Evolutionary conservation across 1,140 invertebrate species (phyloP).

Genomic region (Psix sp.): DNA sequence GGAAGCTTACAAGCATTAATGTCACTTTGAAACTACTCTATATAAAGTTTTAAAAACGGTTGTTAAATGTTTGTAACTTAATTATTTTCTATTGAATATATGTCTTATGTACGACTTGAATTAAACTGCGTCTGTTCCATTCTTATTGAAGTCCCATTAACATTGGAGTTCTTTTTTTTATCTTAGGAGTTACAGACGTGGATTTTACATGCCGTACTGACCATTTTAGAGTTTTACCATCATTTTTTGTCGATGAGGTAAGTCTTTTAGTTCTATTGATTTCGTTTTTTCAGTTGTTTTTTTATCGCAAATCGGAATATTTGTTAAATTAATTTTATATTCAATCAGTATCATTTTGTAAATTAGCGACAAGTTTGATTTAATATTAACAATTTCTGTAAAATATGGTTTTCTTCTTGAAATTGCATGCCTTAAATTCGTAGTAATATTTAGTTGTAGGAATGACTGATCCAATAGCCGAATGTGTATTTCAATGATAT

Average conservation of each 20-base stretch:
- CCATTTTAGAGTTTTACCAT: slow-evolving; percentile 66
- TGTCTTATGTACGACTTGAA: too few relatives aligned
- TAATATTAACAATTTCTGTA: too few relatives aligned
- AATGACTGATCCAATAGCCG: too few relatives aligned
- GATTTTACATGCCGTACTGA: slow-evolving; percentile 77
- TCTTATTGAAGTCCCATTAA: slow-evolving; percentile 30
- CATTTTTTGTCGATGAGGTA: slow-evolving; percentile 66
- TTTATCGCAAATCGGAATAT: background rate
- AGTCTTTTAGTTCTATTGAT: slow-evolving; percentile 61
- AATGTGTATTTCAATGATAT: background rate
- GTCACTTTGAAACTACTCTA: too few relatives aligned
- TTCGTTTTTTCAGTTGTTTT: slow-evolving; percentile 5
- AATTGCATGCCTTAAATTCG: too few relatives aligned
- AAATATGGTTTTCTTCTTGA: too few relatives aligned
- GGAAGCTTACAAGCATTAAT: too few relatives aligned
- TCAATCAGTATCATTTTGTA: too few relatives aligned
- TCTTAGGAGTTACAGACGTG: slow-evolving; percentile 74
- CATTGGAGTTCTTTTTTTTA: slow-evolving; percentile 48
- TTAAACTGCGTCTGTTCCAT: too few relatives aligned
- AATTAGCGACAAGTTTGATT: too few relatives aligned
- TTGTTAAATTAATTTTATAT: slow-evolving; percentile 7
- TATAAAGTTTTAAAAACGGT: too few relatives aligned
- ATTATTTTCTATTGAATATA: slow-evolving; percentile 68
- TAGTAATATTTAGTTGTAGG: too few relatives aligned
- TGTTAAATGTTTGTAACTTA: slow-evolving; percentile 11